A percentile compares a stretch with the other conserved stretches of the same genome.
Evolutionary conservation across 1,140 invertebrate species (phyloP).

Genomic region (Pararge aegeria): DNA sequence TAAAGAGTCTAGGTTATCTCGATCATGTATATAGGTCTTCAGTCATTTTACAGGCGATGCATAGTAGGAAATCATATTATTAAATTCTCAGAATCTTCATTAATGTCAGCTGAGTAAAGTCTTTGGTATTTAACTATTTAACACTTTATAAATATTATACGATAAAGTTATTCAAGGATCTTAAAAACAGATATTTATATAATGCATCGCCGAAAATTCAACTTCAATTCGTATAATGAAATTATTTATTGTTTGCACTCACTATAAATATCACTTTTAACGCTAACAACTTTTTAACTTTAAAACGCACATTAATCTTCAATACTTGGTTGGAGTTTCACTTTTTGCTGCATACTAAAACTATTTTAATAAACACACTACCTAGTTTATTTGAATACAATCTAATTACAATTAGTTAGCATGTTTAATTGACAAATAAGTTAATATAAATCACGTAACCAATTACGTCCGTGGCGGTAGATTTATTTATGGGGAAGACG

Average conservation of each 20-base stretch:
- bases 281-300: too few species aligned
- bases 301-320: too few species aligned
- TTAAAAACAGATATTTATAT: too few species aligned
- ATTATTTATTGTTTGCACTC: too few species aligned
- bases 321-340: neutral
- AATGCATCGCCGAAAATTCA: too few species aligned
- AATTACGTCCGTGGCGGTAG: slow-evolving; percentile 20
- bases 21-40: slow-evolving; percentile 10
- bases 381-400: slow-evolving; percentile 1
- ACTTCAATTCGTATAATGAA: too few species aligned
- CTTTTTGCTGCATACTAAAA: neutral
- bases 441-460: slow-evolving; percentile 18
- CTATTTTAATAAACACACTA: neutral
- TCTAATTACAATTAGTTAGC: slow-evolving; percentile 13
- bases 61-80: neutral
- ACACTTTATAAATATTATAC: too few species aligned
- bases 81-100: too few species aligned
- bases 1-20: slow-evolving; percentile 36
- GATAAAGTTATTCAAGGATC: too few species aligned
- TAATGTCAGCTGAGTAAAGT: too few species aligned
- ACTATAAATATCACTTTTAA: too few species aligned
- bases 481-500: slow-evolving; percentile 22
- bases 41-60: neutral
- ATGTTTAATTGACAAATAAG: slow-evolving; percentile 15
- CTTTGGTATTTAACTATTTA: too few species aligned